A percentile compares a stretch with the other conserved stretches of the same genome.
phyloP scores from a whole-genome alignment of 53 echinoderm and acorn worm species.

The Astropecten irregularis region DNA sequence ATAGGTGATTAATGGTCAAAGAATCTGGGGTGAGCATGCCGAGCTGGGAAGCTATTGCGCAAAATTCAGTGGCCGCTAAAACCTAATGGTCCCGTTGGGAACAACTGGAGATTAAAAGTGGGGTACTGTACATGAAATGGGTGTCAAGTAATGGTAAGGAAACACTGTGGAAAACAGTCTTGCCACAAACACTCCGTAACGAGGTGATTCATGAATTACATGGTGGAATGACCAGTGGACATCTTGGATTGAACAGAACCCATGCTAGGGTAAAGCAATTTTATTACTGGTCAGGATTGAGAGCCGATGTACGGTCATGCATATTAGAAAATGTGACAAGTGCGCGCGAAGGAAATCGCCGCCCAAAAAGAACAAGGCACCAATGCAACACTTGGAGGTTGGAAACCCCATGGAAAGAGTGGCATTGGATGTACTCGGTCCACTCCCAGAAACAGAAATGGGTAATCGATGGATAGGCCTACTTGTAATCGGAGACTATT shows the following conservation, averaged over 20 bases:
- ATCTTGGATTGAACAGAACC: conserved; percentile 22
- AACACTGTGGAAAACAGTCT: background rate
- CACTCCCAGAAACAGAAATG: background rate
- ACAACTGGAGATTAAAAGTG: conserved; percentile 11
- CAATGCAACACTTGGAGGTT: background rate
- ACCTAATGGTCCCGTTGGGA: conserved; percentile 39
- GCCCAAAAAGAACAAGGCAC: too few relatives aligned
- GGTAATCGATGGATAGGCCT: background rate
- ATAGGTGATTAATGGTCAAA: conserved; percentile 8
- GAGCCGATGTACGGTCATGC: conserved; percentile 4
- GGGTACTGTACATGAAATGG: conserved; percentile 24
- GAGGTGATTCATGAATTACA: conserved; percentile 2
- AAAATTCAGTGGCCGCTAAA: background rate
- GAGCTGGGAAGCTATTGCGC: conserved; percentile 7
- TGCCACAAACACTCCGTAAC: conserved; percentile 2
- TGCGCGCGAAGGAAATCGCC: background rate
- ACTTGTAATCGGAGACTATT: too few relatives aligned
- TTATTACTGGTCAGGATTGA: conserved; percentile 42
- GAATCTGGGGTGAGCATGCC: background rate
- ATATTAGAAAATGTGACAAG: background rate
- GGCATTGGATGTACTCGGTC: background rate
- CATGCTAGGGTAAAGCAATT: conserved; percentile 18
- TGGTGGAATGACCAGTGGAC: conserved; percentile 24
- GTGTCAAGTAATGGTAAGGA: too few relatives aligned
- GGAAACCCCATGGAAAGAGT: background rate